Conservation (phyloP, 2,113 vertebrate genomes). For the Triplophysa dalaica region DNA sequence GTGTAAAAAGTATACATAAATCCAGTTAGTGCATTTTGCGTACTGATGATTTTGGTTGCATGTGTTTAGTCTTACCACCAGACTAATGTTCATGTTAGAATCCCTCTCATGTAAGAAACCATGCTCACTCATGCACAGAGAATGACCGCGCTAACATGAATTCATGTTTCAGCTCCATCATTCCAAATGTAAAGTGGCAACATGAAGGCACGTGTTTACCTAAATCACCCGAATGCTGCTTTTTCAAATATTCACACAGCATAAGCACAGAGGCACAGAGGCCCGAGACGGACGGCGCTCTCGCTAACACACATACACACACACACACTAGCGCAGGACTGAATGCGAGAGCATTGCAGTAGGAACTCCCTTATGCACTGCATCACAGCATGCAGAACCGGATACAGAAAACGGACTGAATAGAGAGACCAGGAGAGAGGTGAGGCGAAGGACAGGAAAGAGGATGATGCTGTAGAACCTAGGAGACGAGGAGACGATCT, state of each 20-base stretch:
- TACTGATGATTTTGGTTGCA: background rate
- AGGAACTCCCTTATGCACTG: slow-evolving; percentile 39
- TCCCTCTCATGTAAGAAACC: slow-evolving; percentile 2
- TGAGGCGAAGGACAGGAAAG: background rate
- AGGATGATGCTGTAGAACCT: background rate
- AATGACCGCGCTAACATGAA: background rate
- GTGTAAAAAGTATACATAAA: too few relatives aligned
- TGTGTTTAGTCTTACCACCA: background rate
- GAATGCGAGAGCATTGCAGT: slow-evolving; percentile 36
- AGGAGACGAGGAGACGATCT: background rate
- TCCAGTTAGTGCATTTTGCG: background rate
- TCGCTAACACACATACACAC: slow-evolving; percentile 46
- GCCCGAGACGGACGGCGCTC: slow-evolving; percentile 64
- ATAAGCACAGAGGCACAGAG: slow-evolving; percentile 53
- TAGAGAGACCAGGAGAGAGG: background rate
- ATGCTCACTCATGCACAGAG: slow-evolving; percentile 21
- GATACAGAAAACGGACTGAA: background rate
- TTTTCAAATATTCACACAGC: slow-evolving; percentile 57
- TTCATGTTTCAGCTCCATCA: slow-evolving; percentile 13
- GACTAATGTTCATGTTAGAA: background rate
- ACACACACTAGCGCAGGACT: slow-evolving; percentile 32
- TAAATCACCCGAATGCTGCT: slow-evolving; percentile 41
- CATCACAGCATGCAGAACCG: slow-evolving; percentile 9
- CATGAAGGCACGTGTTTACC: background rate
- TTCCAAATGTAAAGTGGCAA: slow-evolving; percentile 21